Evolutionary conservation across 2,113 vertebrate genomes (phyloP).

Genomic region (Castor canadensis): DNA sequence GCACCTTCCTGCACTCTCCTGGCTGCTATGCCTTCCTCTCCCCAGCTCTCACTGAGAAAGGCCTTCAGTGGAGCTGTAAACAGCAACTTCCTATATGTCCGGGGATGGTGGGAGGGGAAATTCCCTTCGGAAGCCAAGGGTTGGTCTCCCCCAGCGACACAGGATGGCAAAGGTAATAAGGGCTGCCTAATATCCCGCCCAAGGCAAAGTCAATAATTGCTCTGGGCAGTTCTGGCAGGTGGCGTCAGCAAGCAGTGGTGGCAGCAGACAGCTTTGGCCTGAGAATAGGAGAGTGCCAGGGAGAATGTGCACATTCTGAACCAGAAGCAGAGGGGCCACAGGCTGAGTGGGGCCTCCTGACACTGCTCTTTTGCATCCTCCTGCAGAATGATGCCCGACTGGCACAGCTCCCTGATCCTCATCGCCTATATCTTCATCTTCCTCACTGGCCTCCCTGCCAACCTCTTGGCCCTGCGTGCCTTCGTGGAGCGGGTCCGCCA

Average conservation of each 20-base stretch:
- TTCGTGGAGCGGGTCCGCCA: slow-evolving; percentile 86
- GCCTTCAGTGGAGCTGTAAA: background rate
- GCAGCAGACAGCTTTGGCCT: background rate
- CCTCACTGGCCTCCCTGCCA: slow-evolving; percentile 89
- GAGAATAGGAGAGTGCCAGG: background rate
- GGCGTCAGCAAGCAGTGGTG: slow-evolving; percentile 21
- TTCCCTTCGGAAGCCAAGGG: slow-evolving; percentile 46
- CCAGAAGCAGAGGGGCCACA: background rate
- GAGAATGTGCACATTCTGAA: background rate
- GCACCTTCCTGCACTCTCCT: background rate
- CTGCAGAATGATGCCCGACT: slow-evolving; percentile 6
- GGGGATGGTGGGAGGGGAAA: slow-evolving; percentile 20
- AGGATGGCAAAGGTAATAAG: slow-evolving; percentile 53
- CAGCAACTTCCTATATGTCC: slow-evolving; percentile 15
- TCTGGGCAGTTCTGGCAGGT: slow-evolving; percentile 73
- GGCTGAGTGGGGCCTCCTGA: slow-evolving; percentile 4
- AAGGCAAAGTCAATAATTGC: slow-evolving; percentile 79
- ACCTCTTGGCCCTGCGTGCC: slow-evolving; percentile 89
- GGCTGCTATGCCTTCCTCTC: background rate
- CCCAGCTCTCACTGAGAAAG: background rate
- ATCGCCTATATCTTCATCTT: slow-evolving; percentile 89
- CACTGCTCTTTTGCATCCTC: background rate
- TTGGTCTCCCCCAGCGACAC: slow-evolving; percentile 60
- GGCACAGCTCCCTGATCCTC: slow-evolving; percentile 82
- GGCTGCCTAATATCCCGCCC: slow-evolving; percentile 68